Evolutionary conservation across 2,888 invertebrate species (phyloP).

Genomic region (Melangyna quadrimaculata): DNA sequence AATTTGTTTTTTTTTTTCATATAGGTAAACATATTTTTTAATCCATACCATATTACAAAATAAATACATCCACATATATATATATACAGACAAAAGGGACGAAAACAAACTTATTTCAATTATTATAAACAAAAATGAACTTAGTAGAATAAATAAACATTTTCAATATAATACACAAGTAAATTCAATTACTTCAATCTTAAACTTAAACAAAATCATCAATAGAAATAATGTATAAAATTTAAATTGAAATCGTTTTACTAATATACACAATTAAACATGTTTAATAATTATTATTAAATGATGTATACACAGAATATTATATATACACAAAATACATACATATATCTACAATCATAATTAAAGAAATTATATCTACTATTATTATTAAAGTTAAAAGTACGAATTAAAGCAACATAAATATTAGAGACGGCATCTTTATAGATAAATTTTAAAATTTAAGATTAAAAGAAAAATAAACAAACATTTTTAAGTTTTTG

Average conservation of each 20-base stretch:
- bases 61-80: slow-evolving; percentile 13
- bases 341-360: slow-evolving; percentile 61
- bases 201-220: slow-evolving; percentile 42
- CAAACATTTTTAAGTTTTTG: slow-evolving; percentile 60
- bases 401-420: slow-evolving; percentile 56
- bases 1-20: slow-evolving; percentile 43
- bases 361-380: slow-evolving; percentile 62
- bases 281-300: slow-evolving; percentile 30
- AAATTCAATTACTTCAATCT: slow-evolving; percentile 39
- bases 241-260: slow-evolving; percentile 44
- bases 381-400: slow-evolving; percentile 66
- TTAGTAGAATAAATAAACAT: slow-evolving; percentile 26
- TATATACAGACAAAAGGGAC: slow-evolving; percentile 56
- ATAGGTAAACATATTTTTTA: slow-evolving; percentile 18
- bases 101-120: slow-evolving; percentile 64
- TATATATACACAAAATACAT: slow-evolving; percentile 55
- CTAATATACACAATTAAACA: slow-evolving; percentile 51
- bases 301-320: slow-evolving; percentile 56
- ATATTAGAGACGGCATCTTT: slow-evolving; percentile 68
- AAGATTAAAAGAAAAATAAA: slow-evolving; percentile 40
- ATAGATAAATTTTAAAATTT: slow-evolving; percentile 68
- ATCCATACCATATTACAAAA: slow-evolving; percentile 40
- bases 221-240: slow-evolving; percentile 58
- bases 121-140: slow-evolving; percentile 30
- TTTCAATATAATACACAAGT: slow-evolving; percentile 35